These are phyloP conservation scores for Conopomorpha cramerella DNA, from an alignment of 1,140 invertebrate genomes.

Conservation along the genomic window DNA sequence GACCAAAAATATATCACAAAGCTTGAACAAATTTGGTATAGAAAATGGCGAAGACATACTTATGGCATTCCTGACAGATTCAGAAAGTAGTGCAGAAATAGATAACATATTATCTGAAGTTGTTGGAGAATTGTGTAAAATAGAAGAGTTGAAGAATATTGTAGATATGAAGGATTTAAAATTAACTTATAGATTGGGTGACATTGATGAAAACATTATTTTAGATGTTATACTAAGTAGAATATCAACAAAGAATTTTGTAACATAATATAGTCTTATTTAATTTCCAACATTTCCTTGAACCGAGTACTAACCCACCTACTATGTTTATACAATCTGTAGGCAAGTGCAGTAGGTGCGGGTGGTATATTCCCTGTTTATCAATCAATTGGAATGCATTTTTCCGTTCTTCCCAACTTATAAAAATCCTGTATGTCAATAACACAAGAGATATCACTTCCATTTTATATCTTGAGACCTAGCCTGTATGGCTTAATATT, in stretches of 20 bases:
- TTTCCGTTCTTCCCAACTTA: no score
- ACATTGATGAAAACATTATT: slow-evolving; percentile 43
- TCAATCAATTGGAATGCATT: no score
- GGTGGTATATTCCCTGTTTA: no score
- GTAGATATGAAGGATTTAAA: slow-evolving; percentile 55
- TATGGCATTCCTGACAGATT: slow-evolving; percentile 57
- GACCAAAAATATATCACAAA: slow-evolving; percentile 70
- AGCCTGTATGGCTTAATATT: no score
- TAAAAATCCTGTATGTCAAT: no score
- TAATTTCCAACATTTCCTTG: no score
- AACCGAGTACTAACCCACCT: no score
- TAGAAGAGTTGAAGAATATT: slow-evolving; percentile 47
- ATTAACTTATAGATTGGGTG: slow-evolving; percentile 61
- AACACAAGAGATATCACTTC: no score
- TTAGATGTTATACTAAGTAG: slow-evolving; percentile 64
- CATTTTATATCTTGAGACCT: no score
- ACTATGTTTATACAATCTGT: no score
- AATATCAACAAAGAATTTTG: slow-evolving; percentile 61
- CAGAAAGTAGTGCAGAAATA: slow-evolving; percentile 27
- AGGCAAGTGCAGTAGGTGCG: no score
- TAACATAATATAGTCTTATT: no score
- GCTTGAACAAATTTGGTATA: slow-evolving; percentile 68
- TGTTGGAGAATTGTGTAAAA: slow-evolving; percentile 48
- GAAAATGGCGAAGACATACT: slow-evolving; percentile 63
- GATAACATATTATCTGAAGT: slow-evolving; percentile 42